A percentile compares a stretch with the other conserved stretches of the same genome.
Evolutionary conservation across 2,888 invertebrate genomes (phyloP).

Genomic region (Axea sp.): DNA sequence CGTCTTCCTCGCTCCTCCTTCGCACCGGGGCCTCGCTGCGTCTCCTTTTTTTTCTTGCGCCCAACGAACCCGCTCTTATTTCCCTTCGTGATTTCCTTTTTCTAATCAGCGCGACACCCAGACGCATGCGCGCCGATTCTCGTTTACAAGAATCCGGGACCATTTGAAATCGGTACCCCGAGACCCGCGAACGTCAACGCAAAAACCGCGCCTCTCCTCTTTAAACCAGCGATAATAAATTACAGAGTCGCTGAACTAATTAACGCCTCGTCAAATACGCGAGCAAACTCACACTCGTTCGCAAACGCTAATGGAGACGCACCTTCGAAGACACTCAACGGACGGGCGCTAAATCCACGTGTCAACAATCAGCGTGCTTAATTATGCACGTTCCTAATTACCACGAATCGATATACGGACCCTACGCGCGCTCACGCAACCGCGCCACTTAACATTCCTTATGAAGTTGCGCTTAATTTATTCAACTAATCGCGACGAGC

Average conservation of each 20-base stretch:
- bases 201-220: background rate
- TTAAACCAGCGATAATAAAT: conserved; percentile 66
- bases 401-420: conserved; percentile 64
- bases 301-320: conserved; percentile 76
- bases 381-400: conserved; percentile 79
- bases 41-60: conserved; percentile 11
- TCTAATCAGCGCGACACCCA: no score
- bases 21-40: conserved; percentile 10
- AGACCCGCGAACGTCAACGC: no score
- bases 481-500: conserved; percentile 74
- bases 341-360: conserved; percentile 72
- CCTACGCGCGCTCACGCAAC: conserved; percentile 53
- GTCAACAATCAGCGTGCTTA: conserved; percentile 73
- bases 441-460: conserved; percentile 72
- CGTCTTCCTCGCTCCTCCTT: conserved; percentile 67
- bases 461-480: conserved; percentile 74
- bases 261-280: conserved; percentile 73
- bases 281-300: conserved; percentile 70
- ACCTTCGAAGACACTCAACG: conserved; percentile 72
- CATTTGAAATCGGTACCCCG: no score
- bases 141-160: no score
- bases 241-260: conserved; percentile 66
- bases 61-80: conserved; percentile 18
- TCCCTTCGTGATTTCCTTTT: no score
- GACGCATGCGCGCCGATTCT: no score